Conservation (phyloP, 2,888 invertebrate genomes). For the Corbicula japonica region DNA sequence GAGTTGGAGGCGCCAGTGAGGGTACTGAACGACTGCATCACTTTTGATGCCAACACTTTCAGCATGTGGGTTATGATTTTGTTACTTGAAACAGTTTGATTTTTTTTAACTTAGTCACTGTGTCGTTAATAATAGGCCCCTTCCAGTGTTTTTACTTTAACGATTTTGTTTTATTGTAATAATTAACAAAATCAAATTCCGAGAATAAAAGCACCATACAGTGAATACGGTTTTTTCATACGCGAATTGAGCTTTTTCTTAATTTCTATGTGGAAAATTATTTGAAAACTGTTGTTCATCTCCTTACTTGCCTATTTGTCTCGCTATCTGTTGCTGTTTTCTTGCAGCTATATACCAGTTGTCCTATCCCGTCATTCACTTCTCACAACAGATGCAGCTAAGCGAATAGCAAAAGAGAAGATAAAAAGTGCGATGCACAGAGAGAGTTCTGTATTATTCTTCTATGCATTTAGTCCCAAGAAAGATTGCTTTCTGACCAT, state of each 20-base stretch:
- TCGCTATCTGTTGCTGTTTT: no score
- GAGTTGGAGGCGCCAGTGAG: conserved; percentile 28
- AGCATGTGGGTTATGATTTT: conserved; percentile 49
- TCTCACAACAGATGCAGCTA: conserved; percentile 23
- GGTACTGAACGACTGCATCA: conserved; percentile 47
- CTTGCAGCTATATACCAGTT: conserved; percentile 50
- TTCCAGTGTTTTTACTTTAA: neutral
- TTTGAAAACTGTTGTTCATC: no score
- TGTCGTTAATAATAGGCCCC: neutral
- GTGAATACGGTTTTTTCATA: no score
- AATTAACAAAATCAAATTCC: no score
- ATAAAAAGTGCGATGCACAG: conserved; percentile 53
- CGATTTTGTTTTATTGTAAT: no score
- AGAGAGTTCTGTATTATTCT: conserved; percentile 63
- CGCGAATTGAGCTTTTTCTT: no score
- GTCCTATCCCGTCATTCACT: conserved; percentile 2
- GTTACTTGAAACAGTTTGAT: no score
- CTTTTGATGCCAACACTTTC: conserved; percentile 46
- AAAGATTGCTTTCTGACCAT: conserved; percentile 57
- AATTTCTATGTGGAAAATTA: no score
- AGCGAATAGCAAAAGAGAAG: conserved; percentile 41
- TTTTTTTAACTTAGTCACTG: no score
- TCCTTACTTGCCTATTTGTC: no score
- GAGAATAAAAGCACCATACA: no score
- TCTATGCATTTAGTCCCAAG: conserved; percentile 54